Evolutionary conservation across 2,797 vertebrate genomes (phyloP).

Genomic region (Chaenodraco wilsoni): DNA sequence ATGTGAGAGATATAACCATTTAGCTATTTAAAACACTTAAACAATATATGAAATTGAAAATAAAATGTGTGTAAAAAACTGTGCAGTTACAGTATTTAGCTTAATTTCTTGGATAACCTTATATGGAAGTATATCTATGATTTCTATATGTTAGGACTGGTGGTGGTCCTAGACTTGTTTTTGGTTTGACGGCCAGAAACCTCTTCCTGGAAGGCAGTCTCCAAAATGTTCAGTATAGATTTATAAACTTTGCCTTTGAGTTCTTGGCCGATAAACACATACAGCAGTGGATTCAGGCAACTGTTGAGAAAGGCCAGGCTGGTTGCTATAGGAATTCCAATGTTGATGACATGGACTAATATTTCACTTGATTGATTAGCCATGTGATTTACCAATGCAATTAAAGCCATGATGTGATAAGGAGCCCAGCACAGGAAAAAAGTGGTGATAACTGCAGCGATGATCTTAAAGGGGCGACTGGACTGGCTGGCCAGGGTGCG

Average conservation of each 20-base stretch:
- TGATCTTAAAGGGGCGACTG: constrained; percentile 88
- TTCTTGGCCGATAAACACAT: constrained; percentile 88
- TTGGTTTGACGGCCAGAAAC: constrained; percentile 58
- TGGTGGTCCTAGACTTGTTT: too few relatives aligned
- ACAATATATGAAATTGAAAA: too few relatives aligned
- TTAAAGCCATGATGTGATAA: constrained; percentile 87
- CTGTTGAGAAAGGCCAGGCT: constrained; percentile 87
- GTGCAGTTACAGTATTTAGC: too few relatives aligned
- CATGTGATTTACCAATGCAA: constrained; percentile 83
- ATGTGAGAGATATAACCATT: too few relatives aligned
- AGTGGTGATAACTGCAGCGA: constrained; percentile 87
- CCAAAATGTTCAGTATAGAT: constrained; percentile 84
- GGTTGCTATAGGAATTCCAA: constrained; percentile 81
- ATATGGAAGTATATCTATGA: too few relatives aligned
- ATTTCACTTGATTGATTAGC: constrained; percentile 48
- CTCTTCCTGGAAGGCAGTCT: constrained; percentile 86
- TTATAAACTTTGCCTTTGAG: constrained; percentile 85
- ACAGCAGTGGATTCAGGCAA: constrained; percentile 86
- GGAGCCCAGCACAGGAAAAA: constrained; percentile 95
- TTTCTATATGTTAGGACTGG: too few relatives aligned
- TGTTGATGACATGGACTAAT: constrained; percentile 66
- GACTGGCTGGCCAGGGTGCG: constrained; percentile 83
- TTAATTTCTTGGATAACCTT: too few relatives aligned
- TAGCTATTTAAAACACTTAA: too few relatives aligned
- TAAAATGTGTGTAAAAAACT: too few relatives aligned